Evolutionary conservation across 2,113 vertebrate genomes (phyloP).

Genomic region (Tychaedon coryphoeus): DNA sequence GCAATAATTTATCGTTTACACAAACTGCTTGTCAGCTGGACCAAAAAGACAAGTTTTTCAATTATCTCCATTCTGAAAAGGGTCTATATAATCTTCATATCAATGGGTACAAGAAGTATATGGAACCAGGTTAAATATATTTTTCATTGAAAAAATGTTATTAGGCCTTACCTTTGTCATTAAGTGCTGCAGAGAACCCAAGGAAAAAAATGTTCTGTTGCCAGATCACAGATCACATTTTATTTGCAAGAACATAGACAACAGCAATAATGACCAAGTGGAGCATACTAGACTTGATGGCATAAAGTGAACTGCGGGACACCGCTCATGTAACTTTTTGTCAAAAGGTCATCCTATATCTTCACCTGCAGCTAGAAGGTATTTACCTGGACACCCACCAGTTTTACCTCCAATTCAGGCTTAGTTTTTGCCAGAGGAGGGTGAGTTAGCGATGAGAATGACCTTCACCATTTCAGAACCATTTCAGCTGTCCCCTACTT

Average conservation of each 20-base stretch:
- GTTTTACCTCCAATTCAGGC: background rate
- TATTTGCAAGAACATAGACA: background rate
- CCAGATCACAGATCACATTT: background rate
- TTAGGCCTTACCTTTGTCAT: background rate
- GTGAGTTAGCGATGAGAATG: background rate
- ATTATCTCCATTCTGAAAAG: background rate
- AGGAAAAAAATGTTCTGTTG: background rate
- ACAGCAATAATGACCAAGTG: background rate
- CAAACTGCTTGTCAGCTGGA: slow-evolving; percentile 10
- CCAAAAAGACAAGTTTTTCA: background rate
- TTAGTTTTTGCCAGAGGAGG: background rate
- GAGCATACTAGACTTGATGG: background rate
- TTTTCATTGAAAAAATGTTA: background rate
- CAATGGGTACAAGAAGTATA: background rate
- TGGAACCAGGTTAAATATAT: background rate
- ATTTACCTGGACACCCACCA: background rate
- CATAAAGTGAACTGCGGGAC: background rate
- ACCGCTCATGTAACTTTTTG: background rate
- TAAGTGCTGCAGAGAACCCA: background rate
- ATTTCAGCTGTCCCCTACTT: background rate
- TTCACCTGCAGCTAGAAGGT: background rate
- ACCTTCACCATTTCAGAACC: background rate
- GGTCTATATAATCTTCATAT: background rate
- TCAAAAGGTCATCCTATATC: background rate
- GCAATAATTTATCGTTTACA: background rate